Conservation (phyloP, 1,140 invertebrate species). For the Drosophila setifemur region DNA sequence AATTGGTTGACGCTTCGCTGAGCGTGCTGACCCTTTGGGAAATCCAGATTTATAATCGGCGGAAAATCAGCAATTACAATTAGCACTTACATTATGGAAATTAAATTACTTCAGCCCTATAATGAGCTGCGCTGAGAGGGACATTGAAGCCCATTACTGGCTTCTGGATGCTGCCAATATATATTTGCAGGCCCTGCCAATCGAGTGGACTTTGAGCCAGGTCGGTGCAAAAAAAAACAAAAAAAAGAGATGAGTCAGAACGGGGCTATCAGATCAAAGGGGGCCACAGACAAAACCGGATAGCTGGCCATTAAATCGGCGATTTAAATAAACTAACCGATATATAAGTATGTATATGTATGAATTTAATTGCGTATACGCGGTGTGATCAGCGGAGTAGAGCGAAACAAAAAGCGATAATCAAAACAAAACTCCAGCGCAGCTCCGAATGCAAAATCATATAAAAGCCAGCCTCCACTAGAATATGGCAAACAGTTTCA, state of each 20-base stretch:
- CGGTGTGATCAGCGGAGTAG: slow-evolving; percentile 55
- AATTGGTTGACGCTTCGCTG: slow-evolving; percentile 34
- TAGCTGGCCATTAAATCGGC: slow-evolving; percentile 44
- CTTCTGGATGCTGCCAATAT: no score
- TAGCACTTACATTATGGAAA: slow-evolving; percentile 40
- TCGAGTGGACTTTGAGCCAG: slow-evolving; percentile 39
- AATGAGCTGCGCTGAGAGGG: slow-evolving; percentile 15
- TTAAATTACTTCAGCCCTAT: slow-evolving; percentile 17
- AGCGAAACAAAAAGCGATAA: slow-evolving; percentile 35
- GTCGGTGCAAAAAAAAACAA: background rate
- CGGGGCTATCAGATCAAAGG: slow-evolving; percentile 14
- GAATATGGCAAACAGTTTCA: slow-evolving; percentile 45
- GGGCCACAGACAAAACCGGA: slow-evolving; percentile 1
- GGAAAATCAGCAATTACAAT: slow-evolving; percentile 31
- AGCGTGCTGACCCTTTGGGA: slow-evolving; percentile 18
- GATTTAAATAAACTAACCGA: slow-evolving; percentile 54
- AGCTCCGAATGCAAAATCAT: slow-evolving; percentile 35
- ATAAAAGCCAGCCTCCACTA: slow-evolving; percentile 53
- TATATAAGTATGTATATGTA: slow-evolving; percentile 1
- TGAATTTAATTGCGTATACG: slow-evolving; percentile 12
- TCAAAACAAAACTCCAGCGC: slow-evolving; percentile 36
- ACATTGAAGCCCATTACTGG: slow-evolving; percentile 31
- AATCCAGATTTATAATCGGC: slow-evolving; percentile 9
- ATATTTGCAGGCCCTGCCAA: background rate
- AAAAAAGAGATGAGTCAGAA: slow-evolving; percentile 29